These are phyloP conservation scores for Noctuana brunneofusca DNA, from an alignment of 2,888 invertebrate genomes.

Conservation along the genomic window DNA sequence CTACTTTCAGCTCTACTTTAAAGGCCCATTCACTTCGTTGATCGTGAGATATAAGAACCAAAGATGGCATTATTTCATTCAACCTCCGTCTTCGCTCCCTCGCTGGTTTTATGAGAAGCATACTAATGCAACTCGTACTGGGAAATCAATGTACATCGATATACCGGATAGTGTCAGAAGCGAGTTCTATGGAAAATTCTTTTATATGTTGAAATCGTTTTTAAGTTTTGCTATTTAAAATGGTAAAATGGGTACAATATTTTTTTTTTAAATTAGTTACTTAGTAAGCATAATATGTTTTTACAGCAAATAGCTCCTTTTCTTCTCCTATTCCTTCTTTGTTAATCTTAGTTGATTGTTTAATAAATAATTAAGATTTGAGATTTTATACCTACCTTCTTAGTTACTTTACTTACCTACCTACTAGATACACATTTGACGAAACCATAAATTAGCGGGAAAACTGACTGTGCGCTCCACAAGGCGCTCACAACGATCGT, in stretches of 20 bases:
- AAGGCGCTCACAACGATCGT: too few relatives aligned
- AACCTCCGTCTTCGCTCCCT: constrained; percentile 49
- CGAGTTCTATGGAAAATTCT: constrained; percentile 47
- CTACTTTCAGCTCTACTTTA: constrained; percentile 57
- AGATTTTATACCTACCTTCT: too few relatives aligned
- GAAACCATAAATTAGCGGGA: too few relatives aligned
- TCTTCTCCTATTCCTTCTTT: too few relatives aligned
- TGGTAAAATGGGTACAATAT: neutral
- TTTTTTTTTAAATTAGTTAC: too few relatives aligned
- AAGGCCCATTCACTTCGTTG: constrained; percentile 49
- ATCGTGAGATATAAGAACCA: constrained; percentile 45
- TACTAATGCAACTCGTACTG: constrained; percentile 35
- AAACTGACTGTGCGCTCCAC: too few relatives aligned
- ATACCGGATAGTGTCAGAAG: constrained; percentile 49
- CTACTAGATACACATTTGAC: too few relatives aligned
- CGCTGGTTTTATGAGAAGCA: constrained; percentile 56
- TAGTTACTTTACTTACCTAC: too few relatives aligned
- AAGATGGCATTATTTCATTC: constrained; percentile 53
- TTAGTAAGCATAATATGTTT: too few relatives aligned
- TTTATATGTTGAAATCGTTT: constrained; percentile 41
- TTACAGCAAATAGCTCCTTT: too few relatives aligned
- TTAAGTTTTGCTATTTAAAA: constrained; percentile 45
- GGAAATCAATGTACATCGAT: constrained; percentile 39
- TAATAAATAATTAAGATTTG: too few relatives aligned
- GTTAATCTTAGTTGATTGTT: too few relatives aligned